Base-by-base conservation (phyloP, 2,888 invertebrate genomes). In the Achlya flavicornis region DNA sequence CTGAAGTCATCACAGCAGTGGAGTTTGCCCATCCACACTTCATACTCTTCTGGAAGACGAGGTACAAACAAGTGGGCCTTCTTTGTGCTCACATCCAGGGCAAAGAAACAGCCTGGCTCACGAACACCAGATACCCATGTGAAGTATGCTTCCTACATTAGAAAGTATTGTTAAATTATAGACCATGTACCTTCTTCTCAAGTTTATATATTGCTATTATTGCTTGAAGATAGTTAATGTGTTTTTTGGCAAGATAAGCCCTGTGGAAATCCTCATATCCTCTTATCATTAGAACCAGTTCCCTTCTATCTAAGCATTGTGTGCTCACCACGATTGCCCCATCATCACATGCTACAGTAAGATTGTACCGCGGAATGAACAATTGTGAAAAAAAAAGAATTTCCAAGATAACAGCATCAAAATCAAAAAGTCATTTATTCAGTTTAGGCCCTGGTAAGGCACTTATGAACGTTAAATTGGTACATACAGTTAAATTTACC, bases 41-140 rank as follows among this genome's bases (percentile, higher is more conserved):
- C 97, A 90, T 99, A 99, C 61, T 96, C 96, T 5, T 95, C 96
- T 0, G 98, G 97, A 11, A 98, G 94, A 61, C 96, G 95, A 0
- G 98, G 99, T 14, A 98, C 96, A 93, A 99, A 99, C 32, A 99
- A 91, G 64, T 96, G 93, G 0, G 97, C 91, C 35, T 94, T 94
- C 1, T 96, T 96, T 4, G 95, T 96, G 11, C 92, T 92, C 0
- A 98, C 95, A 71, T 97, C 96, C 57, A 99, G 88, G 2, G 96
- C 96, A 59, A 99, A 99, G 87, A 95, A 98, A 84, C 97, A 99
- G 62, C 96, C 98, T 0, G 98, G 97, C 82, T 99, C 99, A 71
- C 97, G 95, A 0, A 98, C 98, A 12, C 99, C 99, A 88, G 99
- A 98, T 4, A 97, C 85, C 98, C 99, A 99, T 85, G 98, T 98